These are phyloP conservation scores for Brachionus rubens DNA, from an alignment of 1,140 invertebrate species.

Conservation along the genomic window DNA sequence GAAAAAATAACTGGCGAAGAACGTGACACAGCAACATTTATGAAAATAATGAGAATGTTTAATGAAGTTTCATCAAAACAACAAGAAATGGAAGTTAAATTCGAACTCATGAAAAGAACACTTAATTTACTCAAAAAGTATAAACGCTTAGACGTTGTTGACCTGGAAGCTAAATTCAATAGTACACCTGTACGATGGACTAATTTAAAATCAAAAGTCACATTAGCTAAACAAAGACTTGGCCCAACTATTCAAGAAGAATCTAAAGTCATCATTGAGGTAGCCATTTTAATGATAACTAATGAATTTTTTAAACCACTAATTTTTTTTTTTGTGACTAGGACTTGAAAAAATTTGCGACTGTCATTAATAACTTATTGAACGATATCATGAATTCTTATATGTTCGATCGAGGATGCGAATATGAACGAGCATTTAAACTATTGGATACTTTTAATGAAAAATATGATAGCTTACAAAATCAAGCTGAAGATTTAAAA, in stretches of 20 bases:
- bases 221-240: constrained; percentile 59
- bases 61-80: constrained; percentile 60
- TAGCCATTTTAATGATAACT: constrained; percentile 38
- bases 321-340: background rate
- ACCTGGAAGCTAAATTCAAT: constrained; percentile 54
- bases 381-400: constrained; percentile 14
- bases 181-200: constrained; percentile 58
- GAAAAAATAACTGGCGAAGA: constrained; percentile 60
- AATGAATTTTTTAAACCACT: constrained; percentile 47
- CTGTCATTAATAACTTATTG: constrained; percentile 25
- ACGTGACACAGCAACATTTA: constrained; percentile 59
- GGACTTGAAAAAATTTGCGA: constrained; percentile 37
- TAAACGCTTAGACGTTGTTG: constrained; percentile 54
- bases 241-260: constrained; percentile 60
- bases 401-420: constrained; percentile 38
- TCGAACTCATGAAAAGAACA: constrained; percentile 58
- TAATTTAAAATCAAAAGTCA: constrained; percentile 60
- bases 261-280: constrained; percentile 56
- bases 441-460: constrained; percentile 56
- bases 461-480: constrained; percentile 49
- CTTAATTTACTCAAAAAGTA: constrained; percentile 59
- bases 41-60: constrained; percentile 61
- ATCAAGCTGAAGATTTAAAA: constrained; percentile 53
- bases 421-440: constrained; percentile 49
- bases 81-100: constrained; percentile 59